Conservation (phyloP, 2,888 invertebrate genomes). For the Drosophila mulleri region DNA sequence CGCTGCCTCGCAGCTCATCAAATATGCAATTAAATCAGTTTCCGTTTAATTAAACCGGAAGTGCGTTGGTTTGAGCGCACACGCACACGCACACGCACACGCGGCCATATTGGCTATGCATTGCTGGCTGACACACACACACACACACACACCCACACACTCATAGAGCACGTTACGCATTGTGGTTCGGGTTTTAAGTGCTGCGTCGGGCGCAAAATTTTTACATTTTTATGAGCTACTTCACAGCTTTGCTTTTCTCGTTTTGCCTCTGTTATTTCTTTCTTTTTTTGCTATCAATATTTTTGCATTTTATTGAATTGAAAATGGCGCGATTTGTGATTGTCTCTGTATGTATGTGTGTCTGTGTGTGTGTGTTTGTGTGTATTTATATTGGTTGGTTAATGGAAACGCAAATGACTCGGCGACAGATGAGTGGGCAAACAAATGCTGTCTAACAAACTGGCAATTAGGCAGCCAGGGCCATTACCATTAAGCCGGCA, state of each 20-base stretch:
- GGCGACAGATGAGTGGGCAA: slow-evolving; percentile 18
- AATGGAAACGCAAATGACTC: slow-evolving; percentile 40
- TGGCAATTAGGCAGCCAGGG: slow-evolving; percentile 65
- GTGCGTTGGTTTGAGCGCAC: slow-evolving; percentile 73
- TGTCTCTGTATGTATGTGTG: neutral
- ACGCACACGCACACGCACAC: slow-evolving; percentile 52
- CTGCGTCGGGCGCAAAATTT: slow-evolving; percentile 55
- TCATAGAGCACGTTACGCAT: slow-evolving; percentile 26
- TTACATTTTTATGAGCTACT: slow-evolving; percentile 74
- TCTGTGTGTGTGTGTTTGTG: neutral
- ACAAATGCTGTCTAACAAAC: slow-evolving; percentile 24
- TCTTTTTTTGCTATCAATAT: slow-evolving; percentile 31
- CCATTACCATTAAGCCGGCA: slow-evolving; percentile 48
- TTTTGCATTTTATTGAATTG: slow-evolving; percentile 72
- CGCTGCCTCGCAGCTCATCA: slow-evolving; percentile 80
- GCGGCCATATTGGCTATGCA: slow-evolving; percentile 53
- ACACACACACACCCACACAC: slow-evolving; percentile 25
- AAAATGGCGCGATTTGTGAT: slow-evolving; percentile 36
- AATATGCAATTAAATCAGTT: slow-evolving; percentile 85
- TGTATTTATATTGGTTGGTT: slow-evolving; percentile 15
- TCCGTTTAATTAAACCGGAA: slow-evolving; percentile 84
- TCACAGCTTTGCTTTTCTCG: slow-evolving; percentile 35
- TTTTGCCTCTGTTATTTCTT: slow-evolving; percentile 4
- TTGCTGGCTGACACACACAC: slow-evolving; percentile 32
- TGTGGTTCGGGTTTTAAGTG: slow-evolving; percentile 76